phyloP scores from a whole-genome alignment of 2,113 vertebrate species.

The Furnarius figulus region DNA sequence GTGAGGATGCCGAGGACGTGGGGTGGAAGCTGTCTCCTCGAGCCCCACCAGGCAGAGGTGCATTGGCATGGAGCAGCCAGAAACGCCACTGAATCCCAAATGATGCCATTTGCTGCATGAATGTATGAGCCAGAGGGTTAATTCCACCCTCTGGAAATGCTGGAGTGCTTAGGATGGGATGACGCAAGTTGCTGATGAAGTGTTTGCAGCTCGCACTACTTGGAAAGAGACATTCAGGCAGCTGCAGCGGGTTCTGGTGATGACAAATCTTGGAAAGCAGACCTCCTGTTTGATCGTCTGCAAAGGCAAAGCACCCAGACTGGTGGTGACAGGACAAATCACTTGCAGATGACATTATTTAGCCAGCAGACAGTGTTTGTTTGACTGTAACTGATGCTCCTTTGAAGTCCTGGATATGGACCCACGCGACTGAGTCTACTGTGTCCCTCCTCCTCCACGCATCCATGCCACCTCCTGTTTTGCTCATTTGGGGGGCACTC shows the following conservation, averaged over 20 bases:
- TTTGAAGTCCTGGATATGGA: not conserved
- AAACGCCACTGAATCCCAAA: not conserved
- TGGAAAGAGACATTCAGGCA: constrained; percentile 11
- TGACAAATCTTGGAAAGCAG: constrained; percentile 57
- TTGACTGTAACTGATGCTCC: constrained; percentile 27
- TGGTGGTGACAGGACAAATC: constrained; percentile 28
- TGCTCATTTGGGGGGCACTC: not conserved
- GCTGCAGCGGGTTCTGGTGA: constrained; percentile 22
- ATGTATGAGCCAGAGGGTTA: not conserved
- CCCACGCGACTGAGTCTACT: not conserved
- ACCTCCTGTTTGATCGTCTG: constrained; percentile 47
- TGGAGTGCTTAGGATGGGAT: not conserved
- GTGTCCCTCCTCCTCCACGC: not conserved
- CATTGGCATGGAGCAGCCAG: not conserved
- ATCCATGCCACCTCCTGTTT: not conserved
- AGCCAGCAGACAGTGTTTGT: constrained; percentile 25
- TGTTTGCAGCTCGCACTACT: constrained; percentile 1
- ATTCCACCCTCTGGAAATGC: not conserved
- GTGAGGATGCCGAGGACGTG: not conserved
- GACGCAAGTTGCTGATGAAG: constrained; percentile 15
- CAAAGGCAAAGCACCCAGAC: not conserved
- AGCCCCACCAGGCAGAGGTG: not conserved
- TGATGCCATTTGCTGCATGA: not conserved
- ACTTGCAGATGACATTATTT: constrained; percentile 14
- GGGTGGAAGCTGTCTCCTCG: not conserved